Base-by-base conservation (phyloP, 2,797 vertebrate genomes). In the Sebastes kiyomatsui region DNA sequence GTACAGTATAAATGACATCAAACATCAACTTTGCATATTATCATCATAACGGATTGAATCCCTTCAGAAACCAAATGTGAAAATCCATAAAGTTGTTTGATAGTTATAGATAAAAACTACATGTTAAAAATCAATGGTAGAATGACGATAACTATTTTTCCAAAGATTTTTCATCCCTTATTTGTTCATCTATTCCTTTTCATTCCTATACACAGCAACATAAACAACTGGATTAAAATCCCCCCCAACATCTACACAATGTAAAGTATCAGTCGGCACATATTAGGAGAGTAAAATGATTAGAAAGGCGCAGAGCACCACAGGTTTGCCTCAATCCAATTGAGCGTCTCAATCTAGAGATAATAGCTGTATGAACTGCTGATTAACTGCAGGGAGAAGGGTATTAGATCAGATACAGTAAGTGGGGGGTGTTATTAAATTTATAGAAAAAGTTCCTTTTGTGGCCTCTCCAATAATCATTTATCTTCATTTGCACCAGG, bases 321-420 rank as follows among this genome's bases (percentile, higher is more conserved):
- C 54, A 77, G 59, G 35, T 80, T 77, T 73, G 67, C 73, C 32
- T 81, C 74, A 54, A n/a, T 78, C 54, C 62, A 77, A 70, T 54
- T 79, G 23, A 38, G 59, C 28, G 46, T 67, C 20, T 4, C 33
- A 66, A 70, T 80, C 30, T 54, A 22, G 56, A 81, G 54, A 78
- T 79, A 81, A 86, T 46, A 46, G 58, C 59, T 76, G 59, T 8
- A 54, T 54, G 56, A 82, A 72, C 35, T 72, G 68, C 75, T 70
- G 68, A 79, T 42, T 70, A 67, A 65, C 80, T 80, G 65, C 67
- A 54, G 52, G 38, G 22, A 59, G 56, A 42, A 8, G 32, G 18
- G 42, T 33, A 68, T 77, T 61, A 60, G 35, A 82, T 68, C 23
- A 38, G 69, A 73, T 52, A 52, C 13, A 58, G 30, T 5, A 27